phyloP scores from a whole-genome alignment of 2,888 invertebrate genomes.

The Zelleria hepariella region DNA sequence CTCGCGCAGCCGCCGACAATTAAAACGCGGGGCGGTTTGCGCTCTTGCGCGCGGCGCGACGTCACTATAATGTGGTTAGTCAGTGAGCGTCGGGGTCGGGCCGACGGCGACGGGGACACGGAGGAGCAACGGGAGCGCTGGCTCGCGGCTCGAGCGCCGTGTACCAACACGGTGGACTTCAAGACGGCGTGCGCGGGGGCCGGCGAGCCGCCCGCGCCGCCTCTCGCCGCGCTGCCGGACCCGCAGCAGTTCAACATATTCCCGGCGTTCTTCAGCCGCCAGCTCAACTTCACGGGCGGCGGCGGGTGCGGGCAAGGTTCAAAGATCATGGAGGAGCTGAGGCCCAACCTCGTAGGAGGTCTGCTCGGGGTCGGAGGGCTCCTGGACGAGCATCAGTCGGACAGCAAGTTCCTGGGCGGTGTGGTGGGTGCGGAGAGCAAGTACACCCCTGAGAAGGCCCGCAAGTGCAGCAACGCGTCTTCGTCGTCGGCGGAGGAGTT shows the following conservation, averaged over 20 bases:
- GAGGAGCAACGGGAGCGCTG: conserved; percentile 31
- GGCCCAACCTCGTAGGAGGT: conserved; percentile 86
- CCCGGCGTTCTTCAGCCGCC: conserved; percentile 91
- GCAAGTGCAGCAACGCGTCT: conserved; percentile 83
- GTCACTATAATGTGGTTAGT: conserved; percentile 76
- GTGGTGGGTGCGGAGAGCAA: conserved; percentile 57
- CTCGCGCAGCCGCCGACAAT: conserved; percentile 70
- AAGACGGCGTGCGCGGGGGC: conserved; percentile 79
- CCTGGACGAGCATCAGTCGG: conserved; percentile 80
- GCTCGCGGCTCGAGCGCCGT: conserved; percentile 52
- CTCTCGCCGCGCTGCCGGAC: conserved; percentile 73
- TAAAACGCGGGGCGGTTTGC: conserved; percentile 55
- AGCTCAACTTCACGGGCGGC: conserved; percentile 84
- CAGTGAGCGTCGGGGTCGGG: conserved; percentile 74
- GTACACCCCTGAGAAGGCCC: conserved; percentile 69
- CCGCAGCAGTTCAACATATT: conserved; percentile 92
- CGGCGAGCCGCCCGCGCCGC: conserved; percentile 65
- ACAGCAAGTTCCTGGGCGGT: conserved; percentile 69
- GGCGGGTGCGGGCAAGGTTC: conserved; percentile 79
- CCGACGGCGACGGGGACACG: conserved; percentile 58
- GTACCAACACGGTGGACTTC: conserved; percentile 85
- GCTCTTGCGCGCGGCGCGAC: conserved; percentile 38
- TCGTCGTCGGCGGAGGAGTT: conserved; percentile 91
- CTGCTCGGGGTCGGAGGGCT: conserved; percentile 84
- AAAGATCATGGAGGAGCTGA: conserved; percentile 89